These are phyloP conservation scores for Cygnus olor DNA, from an alignment of 2,797 vertebrate species.

Conservation along the genomic window DNA sequence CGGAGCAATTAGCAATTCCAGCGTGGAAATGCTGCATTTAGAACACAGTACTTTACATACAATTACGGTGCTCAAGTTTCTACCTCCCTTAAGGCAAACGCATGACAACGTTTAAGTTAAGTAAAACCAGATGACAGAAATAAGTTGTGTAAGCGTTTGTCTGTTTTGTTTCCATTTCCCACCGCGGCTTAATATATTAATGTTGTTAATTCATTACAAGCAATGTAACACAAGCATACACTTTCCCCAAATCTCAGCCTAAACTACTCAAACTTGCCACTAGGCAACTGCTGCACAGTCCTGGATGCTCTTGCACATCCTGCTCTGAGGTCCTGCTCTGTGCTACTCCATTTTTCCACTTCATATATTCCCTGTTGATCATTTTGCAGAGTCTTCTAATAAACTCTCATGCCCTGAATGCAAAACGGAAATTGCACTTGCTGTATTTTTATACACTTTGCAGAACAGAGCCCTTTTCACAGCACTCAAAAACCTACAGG, in stretches of 20 bases:
- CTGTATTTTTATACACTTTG: not conserved
- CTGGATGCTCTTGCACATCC: not conserved
- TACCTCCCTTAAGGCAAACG: not conserved
- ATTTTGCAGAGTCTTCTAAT: not conserved
- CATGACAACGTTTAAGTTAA: not conserved
- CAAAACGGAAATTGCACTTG: not conserved
- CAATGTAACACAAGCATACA: not conserved
- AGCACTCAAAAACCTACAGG: not conserved
- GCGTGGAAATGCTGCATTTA: not conserved
- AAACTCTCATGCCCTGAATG: not conserved
- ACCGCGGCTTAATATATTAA: not conserved
- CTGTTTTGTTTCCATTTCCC: not conserved
- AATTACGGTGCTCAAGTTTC: not conserved
- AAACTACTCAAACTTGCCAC: not conserved
- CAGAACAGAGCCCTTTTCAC: not conserved
- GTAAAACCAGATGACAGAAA: not conserved
- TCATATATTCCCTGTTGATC: not conserved
- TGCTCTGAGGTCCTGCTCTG: not conserved
- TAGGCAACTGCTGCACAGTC: not conserved
- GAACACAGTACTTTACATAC: not conserved
- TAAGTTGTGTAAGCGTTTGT: not conserved
- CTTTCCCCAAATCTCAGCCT: not conserved
- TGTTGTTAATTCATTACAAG: not conserved
- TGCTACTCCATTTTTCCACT: conserved; percentile 3
- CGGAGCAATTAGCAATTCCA: not conserved